Conservation (phyloP, 1,140 invertebrate species). For the Zaprionus tsacasi region DNA sequence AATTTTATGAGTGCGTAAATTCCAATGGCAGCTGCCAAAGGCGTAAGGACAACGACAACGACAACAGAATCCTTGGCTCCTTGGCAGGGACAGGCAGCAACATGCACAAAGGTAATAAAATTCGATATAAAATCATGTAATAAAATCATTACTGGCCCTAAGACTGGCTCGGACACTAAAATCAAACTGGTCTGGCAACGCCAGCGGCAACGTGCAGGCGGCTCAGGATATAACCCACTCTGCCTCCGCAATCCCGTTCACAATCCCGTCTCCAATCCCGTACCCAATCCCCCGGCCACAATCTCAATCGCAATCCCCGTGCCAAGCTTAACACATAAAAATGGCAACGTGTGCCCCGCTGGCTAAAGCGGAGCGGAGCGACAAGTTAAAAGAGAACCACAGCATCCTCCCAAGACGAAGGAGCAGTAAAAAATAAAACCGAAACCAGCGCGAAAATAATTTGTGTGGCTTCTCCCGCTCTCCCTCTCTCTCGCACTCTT, state of each 20-base stretch:
- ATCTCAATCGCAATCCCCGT: slow-evolving; percentile 19
- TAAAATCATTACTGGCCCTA: slow-evolving; percentile 76
- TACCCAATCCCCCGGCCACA: slow-evolving; percentile 6
- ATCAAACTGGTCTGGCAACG: slow-evolving; percentile 64
- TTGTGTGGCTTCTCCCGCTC: slow-evolving; percentile 57
- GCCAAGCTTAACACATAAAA: slow-evolving; percentile 61
- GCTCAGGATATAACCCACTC: slow-evolving; percentile 41
- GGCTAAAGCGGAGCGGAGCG: slow-evolving; percentile 62
- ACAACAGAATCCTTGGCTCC: slow-evolving; percentile 58
- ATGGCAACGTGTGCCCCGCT: slow-evolving; percentile 71
- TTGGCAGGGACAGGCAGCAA: slow-evolving; percentile 30
- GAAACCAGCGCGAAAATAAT: slow-evolving; percentile 74
- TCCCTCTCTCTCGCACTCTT: background rate
- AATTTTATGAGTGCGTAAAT: slow-evolving; percentile 81
- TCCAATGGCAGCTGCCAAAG: slow-evolving; percentile 65
- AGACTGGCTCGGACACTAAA: slow-evolving; percentile 48
- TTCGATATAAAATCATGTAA: slow-evolving; percentile 81
- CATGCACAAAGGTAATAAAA: slow-evolving; percentile 82
- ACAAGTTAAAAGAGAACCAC: slow-evolving; percentile 63
- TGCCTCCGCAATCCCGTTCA: background rate
- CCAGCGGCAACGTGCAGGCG: slow-evolving; percentile 58
- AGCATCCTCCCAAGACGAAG: slow-evolving; percentile 24
- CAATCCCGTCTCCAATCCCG: background rate
- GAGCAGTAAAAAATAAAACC: slow-evolving; percentile 47
- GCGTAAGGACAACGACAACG: slow-evolving; percentile 68